Conservation (phyloP, 2,888 invertebrate species). For the Alcis repandata region DNA sequence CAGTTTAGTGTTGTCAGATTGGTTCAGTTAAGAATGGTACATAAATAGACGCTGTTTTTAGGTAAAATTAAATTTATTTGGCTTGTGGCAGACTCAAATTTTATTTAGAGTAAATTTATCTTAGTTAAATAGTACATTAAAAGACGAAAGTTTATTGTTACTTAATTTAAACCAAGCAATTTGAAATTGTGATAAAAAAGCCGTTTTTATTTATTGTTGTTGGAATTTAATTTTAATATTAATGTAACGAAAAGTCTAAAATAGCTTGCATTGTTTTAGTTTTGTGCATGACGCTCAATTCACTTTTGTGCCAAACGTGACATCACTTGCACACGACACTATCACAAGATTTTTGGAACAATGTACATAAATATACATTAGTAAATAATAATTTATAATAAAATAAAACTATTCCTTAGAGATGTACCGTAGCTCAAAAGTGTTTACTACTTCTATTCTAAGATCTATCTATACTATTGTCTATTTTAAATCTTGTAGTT, state of each 20-base stretch:
- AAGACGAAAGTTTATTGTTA: slow-evolving; percentile 31
- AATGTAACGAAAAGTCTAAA: slow-evolving; percentile 56
- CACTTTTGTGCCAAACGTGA: slow-evolving; percentile 74
- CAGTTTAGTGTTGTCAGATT: no score
- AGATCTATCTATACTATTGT: slow-evolving; percentile 68
- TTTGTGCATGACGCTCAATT: slow-evolving; percentile 72
- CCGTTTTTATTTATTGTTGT: slow-evolving; percentile 41
- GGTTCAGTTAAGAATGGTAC: no score
- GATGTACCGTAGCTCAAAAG: slow-evolving; percentile 78
- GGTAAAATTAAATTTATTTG: slow-evolving; percentile 11
- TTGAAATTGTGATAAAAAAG: slow-evolving; percentile 50
- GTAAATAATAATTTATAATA: slow-evolving; percentile 60
- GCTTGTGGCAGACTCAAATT: slow-evolving; percentile 22
- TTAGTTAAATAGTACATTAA: slow-evolving; percentile 25
- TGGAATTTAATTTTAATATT: slow-evolving; percentile 42
- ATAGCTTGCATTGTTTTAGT: slow-evolving; percentile 62
- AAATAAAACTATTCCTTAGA: slow-evolving; percentile 68
- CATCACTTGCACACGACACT: slow-evolving; percentile 59
- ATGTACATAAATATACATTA: slow-evolving; percentile 81
- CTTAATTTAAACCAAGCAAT: slow-evolving; percentile 33
- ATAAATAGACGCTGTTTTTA: background rate
- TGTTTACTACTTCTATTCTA: slow-evolving; percentile 73
- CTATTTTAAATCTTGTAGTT: slow-evolving; percentile 62
- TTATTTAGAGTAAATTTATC: slow-evolving; percentile 10
- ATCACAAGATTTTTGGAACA: slow-evolving; percentile 75